Percentiles rank a stretch among this genome's conserved stretches.
Evolutionary conservation across 1,140 invertebrate species (phyloP).

Genomic region (Heliothis subflexa): DNA sequence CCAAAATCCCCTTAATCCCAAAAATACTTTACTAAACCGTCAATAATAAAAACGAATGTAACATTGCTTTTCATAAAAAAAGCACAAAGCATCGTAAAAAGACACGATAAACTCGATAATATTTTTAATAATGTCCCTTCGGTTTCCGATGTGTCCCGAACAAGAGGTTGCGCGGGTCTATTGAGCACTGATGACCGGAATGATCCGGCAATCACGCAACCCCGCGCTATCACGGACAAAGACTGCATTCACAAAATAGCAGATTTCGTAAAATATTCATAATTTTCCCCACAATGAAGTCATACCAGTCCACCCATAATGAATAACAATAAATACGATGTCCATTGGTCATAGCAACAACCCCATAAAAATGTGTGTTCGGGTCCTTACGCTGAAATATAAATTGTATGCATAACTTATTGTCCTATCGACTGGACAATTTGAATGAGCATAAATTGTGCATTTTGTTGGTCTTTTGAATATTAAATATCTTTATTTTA

Average conservation of each 20-base stretch:
- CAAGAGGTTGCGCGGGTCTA: conserved; percentile 55
- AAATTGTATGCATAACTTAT: conserved; percentile 37
- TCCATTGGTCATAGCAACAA: conserved; percentile 37
- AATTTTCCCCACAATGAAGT: conserved; percentile 70
- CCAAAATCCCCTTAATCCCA: background rate
- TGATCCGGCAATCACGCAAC: conserved; percentile 53
- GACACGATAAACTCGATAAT: conserved; percentile 35
- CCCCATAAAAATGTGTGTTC: conserved; percentile 13
- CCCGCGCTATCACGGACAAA: conserved; percentile 59
- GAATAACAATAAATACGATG: conserved; percentile 34
- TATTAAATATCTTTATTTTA: background rate
- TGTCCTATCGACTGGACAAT: conserved; percentile 27
- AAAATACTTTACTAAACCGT: background rate
- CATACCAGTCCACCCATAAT: conserved; percentile 50
- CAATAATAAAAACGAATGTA: conserved; percentile 24
- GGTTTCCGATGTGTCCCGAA: conserved; percentile 50
- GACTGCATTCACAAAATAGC: conserved; percentile 68
- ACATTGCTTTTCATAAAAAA: conserved; percentile 6
- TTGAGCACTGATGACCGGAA: conserved; percentile 60
- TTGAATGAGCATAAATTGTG: conserved; percentile 33
- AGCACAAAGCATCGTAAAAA: conserved; percentile 5
- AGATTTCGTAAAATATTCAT: conserved; percentile 78
- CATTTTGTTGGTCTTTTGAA: conserved; percentile 19
- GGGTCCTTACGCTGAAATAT: conserved; percentile 26
- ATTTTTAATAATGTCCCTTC: conserved; percentile 59